phyloP scores from a whole-genome alignment of 2,113 vertebrate species.

The Calyptomena viridis region DNA sequence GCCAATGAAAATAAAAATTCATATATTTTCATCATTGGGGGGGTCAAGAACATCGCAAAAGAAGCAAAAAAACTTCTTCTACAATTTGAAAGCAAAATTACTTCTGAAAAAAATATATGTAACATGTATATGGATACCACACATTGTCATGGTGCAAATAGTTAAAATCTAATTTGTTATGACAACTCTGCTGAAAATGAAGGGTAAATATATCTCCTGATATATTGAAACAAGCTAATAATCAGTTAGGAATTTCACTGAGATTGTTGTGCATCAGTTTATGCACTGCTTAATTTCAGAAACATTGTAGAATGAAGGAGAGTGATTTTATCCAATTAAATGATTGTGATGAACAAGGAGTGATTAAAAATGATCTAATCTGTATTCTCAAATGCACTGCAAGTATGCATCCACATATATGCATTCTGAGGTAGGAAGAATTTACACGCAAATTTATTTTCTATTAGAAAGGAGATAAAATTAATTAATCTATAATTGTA shows the following conservation, averaged over 20 bases:
- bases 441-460: not conserved
- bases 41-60: not conserved
- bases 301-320: not conserved
- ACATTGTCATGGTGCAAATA: not conserved
- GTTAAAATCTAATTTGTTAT: not conserved
- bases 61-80: not conserved
- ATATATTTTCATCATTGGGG: not conserved
- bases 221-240: not conserved
- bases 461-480: not conserved
- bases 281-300: not conserved
- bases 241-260: not conserved
- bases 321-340: slow-evolving; percentile 13
- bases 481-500: not conserved
- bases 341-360: not conserved
- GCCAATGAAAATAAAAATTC: not conserved
- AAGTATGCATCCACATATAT: not conserved
- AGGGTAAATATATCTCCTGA: not conserved
- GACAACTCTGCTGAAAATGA: not conserved
- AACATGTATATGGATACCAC: not conserved
- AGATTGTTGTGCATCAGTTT: not conserved
- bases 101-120: not conserved
- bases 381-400: not conserved
- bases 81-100: not conserved
- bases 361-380: not conserved
- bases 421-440: not conserved